Evolutionary conservation across 2,888 invertebrate species (phyloP).

Genomic region (Andrena dorsata): DNA sequence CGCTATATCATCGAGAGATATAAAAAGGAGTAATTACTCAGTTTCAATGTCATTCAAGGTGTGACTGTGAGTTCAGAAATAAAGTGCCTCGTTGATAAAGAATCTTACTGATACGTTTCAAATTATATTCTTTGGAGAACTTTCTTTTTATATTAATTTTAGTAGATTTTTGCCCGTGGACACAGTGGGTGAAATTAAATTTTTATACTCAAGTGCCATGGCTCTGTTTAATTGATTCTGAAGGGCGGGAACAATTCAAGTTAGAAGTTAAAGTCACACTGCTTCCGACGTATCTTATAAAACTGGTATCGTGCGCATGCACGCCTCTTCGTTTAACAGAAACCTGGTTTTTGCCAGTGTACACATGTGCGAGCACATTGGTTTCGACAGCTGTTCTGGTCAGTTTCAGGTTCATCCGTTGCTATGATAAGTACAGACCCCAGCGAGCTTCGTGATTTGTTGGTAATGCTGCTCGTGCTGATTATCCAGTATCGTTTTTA

Average conservation of each 20-base stretch:
- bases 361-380: conserved; percentile 9
- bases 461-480: conserved; percentile 3
- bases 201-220: no score
- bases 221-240: neutral
- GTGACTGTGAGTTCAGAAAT: no score
- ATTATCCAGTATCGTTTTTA: conserved; percentile 4
- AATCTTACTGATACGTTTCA: no score
- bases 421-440: conserved; percentile 17
- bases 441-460: conserved; percentile 30
- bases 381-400: conserved; percentile 43
- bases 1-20: no score
- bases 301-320: conserved; percentile 9
- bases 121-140: no score
- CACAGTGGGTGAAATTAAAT: no score
- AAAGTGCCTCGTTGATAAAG: no score
- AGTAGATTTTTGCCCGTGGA: no score
- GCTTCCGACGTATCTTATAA: neutral
- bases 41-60: no score
- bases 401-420: conserved; percentile 35
- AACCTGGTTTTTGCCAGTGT: conserved; percentile 11
- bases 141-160: no score
- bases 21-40: no score
- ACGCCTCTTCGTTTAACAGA: conserved; percentile 13
- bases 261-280: neutral
- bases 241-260: neutral